phyloP scores from a whole-genome alignment of 2,113 vertebrate species.

The Takifugu flavidus region DNA sequence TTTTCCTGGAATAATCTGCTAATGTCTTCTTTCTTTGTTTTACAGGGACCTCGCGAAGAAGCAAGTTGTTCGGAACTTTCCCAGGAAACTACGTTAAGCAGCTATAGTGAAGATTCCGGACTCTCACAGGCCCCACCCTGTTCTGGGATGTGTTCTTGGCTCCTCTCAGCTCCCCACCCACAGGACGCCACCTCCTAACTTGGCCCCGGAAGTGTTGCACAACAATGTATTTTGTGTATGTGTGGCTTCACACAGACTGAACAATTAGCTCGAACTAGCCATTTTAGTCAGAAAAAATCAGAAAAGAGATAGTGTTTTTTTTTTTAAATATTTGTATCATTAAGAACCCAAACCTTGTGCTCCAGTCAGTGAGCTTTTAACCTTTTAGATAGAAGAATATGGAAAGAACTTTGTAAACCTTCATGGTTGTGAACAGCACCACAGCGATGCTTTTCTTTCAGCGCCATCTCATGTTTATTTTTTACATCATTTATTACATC shows the following conservation, averaged over 20 bases:
- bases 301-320: constrained; percentile 42
- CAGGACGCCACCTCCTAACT: constrained; percentile 54
- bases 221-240: constrained; percentile 43
- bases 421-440: background rate
- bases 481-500: constrained; percentile 4
- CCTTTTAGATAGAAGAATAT: constrained; percentile 22
- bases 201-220: constrained; percentile 36
- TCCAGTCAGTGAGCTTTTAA: constrained; percentile 48
- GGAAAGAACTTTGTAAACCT: constrained; percentile 25
- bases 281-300: constrained; percentile 58
- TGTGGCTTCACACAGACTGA: constrained; percentile 58
- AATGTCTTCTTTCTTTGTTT: constrained; percentile 20
- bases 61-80: constrained; percentile 97
- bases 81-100: constrained; percentile 99
- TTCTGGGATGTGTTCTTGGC: constrained; percentile 47
- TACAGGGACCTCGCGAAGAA: constrained; percentile 95
- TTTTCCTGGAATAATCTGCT: constrained; percentile 5
- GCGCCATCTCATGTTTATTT: constrained; percentile 16
- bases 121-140: constrained; percentile 18
- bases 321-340: constrained; percentile 65
- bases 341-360: constrained; percentile 42
- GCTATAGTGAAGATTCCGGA: constrained; percentile 83
- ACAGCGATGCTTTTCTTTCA: constrained; percentile 19
- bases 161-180: constrained; percentile 75
- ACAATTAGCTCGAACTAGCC: constrained; percentile 74